Evolutionary conservation across 2,113 vertebrate genomes (phyloP).

Genomic region (Plestiodon gilberti): DNA sequence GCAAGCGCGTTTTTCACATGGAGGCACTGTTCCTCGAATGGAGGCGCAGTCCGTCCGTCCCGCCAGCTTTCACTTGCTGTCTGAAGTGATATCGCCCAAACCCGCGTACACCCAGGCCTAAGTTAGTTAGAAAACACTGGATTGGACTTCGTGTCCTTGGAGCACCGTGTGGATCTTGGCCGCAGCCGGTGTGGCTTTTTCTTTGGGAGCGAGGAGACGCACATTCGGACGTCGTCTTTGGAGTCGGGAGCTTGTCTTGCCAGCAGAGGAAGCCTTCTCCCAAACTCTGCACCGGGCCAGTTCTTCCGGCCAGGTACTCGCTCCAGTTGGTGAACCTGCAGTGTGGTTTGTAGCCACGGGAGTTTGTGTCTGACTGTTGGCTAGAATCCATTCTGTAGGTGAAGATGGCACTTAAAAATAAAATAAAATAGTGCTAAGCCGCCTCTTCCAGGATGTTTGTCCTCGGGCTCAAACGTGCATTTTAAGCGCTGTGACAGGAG

Average conservation of each 20-base stretch:
- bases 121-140: background rate
- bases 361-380: too few species aligned
- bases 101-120: background rate
- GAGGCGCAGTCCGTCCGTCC: background rate
- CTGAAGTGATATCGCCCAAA: background rate
- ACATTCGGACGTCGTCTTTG: background rate
- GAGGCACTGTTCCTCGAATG: background rate
- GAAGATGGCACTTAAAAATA: too few species aligned
- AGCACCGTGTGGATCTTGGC: too few species aligned
- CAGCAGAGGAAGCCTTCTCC: background rate
- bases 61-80: too few species aligned
- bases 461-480: background rate
- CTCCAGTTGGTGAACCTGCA: background rate
- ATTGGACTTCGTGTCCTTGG: slow-evolving; percentile 49
- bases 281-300: background rate
- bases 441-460: background rate
- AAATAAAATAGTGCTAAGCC: background rate
- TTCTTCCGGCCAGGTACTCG: background rate
- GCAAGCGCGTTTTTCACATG: background rate
- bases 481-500: too few species aligned
- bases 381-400: too few species aligned
- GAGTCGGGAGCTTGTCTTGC: too few species aligned
- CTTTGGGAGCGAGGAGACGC: background rate
- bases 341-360: background rate
- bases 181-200: background rate